Evolutionary conservation across 1,140 invertebrate genomes (phyloP), one percentile per base, ranked within the genome.

Genomic region (Limonius californicus): DNA sequence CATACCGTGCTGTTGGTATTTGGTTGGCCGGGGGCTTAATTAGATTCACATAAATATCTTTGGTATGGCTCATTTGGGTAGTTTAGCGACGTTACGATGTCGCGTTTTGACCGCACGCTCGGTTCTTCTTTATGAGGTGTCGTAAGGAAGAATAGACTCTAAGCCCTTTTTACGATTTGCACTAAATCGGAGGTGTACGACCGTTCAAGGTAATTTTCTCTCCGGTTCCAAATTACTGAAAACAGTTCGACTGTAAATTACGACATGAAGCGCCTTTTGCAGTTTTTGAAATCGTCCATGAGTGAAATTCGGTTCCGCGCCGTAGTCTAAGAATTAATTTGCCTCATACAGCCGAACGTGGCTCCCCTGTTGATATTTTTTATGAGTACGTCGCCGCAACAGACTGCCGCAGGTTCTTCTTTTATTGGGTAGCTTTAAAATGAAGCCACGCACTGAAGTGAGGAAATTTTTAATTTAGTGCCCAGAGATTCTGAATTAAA

Each of bases 221-320:
- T 50, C 45, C 9, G 58, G 58, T 64, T 63, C 66, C 54, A 58
- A 68, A 68, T 68, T 68, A 68, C 67, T 50, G 47, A 55, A 61
- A 68, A 66, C 61, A 68, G 64, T 68, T 68, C 61, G 59, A 68
- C 61, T 68, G 67, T 68, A 56, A 68, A 66, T 68, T 68, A 68
- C 64, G 60, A 62, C 63, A 68, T 66, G 62, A 66, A 64, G 65
- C 65, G 62, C 61, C 45, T 67, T 67, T 64, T 60, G 65, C 65
- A 61, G 65, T 67, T 62, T 66, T 63, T 63, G 64, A 66, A 66
- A 61, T 32, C 65, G 65, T 42, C 62, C 61, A 62, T 54, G 64
- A 50, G 58, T 66, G 64, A 68, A 63, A 65, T 65, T 57, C 56
- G 54, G 39, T 59, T 30, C 32, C 47, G 16, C 35, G 50, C 11